phyloP scores from a whole-genome alignment of 2,888 invertebrate genomes.

The Acronicta alni region DNA sequence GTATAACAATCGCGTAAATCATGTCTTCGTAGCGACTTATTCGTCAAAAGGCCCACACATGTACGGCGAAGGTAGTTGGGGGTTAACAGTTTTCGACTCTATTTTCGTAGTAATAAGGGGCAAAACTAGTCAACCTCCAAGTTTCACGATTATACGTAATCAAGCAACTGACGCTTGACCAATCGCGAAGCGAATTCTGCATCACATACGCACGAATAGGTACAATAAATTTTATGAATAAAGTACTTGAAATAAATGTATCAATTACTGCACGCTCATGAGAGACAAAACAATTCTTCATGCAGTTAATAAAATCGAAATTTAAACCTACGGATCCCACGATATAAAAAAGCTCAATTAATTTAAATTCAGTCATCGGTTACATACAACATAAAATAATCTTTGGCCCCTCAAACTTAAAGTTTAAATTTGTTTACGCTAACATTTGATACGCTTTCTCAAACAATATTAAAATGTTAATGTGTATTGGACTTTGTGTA shows the following conservation, averaged over 20 bases:
- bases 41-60: too few species aligned
- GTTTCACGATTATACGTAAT: too few species aligned
- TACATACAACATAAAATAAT: constrained; percentile 3
- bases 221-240: not conserved
- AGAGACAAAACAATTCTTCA: constrained; percentile 35
- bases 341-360: constrained; percentile 32
- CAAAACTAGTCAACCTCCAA: too few species aligned
- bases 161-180: too few species aligned
- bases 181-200: too few species aligned
- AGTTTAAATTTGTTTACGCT: constrained; percentile 6
- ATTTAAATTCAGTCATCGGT: constrained; percentile 15
- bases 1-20: too few species aligned
- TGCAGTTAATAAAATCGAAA: constrained; percentile 36
- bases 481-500: not conserved
- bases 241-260: constrained; percentile 17
- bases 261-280: constrained; percentile 18
- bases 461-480: not conserved
- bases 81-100: too few species aligned
- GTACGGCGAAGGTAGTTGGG: too few species aligned
- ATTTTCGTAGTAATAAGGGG: too few species aligned
- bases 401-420: fast-evolving
- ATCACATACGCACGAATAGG: too few species aligned
- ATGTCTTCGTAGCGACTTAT: too few species aligned
- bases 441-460: not conserved
- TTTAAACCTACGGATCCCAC: constrained; percentile 48